Base-by-base conservation (phyloP, 2,797 vertebrate genomes). In the Helostoma temminkii region DNA sequence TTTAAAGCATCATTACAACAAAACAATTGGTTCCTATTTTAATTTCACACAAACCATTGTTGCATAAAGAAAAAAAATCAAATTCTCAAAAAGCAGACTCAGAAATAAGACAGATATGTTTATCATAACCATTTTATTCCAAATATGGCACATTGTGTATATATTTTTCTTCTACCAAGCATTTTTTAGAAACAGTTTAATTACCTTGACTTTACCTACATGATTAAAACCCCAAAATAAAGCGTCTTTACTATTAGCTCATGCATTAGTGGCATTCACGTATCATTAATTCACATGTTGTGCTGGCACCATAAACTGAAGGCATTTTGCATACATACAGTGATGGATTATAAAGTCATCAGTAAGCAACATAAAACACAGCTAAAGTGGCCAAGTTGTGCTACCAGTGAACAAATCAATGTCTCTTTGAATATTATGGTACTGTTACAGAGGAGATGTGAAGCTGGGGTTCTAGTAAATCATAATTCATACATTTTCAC, bases 61-160 rank as follows among this genome's bases (percentile, higher is more conserved):
- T 32, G 9, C 9, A 32, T 30, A n/a, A n/a, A n/a, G n/a, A n/a
- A n/a, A n/a, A n/a, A n/a, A n/a, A n/a, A n/a, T n/a, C n/a, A n/a
- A n/a, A n/a, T n/a, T n/a, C n/a, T n/a, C n/a, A n/a, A n/a, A n/a
- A n/a, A n/a, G n/a, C n/a, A n/a, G n/a, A n/a, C n/a, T n/a, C 8
- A 75, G 49, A 0, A 57, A 67, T 6, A 30, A 46, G 4, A 53
- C 22, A 0, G 6, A 72, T 39, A 68, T 9, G 42, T 78, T 64
- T 21, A 48, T 39, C 24, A 49, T 21, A 64, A 6, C 2, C 4
- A 46, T 87, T 87, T 93, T 85, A 90, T 92, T 90, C 54, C 58
- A 91, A 91, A 90, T 76, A 84, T 86, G 71, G 83, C 81, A 67
- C 88, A 81, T n/a, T n/a, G n/a, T n/a, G n/a, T n/a, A n/a, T 9